Conservation (phyloP, 2,888 invertebrate species). For the Leptinotarsa tumamoca region DNA sequence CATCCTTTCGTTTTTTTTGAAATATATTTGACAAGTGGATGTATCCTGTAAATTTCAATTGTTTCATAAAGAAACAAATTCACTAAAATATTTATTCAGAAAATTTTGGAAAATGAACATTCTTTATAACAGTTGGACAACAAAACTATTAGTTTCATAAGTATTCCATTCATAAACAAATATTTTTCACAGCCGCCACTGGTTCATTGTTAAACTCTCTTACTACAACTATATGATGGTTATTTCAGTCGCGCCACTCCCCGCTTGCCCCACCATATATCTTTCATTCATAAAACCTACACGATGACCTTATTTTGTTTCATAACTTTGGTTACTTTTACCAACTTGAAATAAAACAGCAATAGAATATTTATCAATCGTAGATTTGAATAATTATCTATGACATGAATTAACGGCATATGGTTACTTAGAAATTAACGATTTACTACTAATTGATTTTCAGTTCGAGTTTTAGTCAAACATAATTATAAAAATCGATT, state of each 20-base stretch:
- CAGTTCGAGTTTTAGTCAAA: not conserved
- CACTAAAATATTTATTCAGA: too few species aligned
- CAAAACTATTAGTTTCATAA: too few species aligned
- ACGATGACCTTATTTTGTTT: conserved; percentile 56
- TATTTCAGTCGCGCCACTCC: conserved; percentile 38
- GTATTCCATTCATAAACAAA: not conserved
- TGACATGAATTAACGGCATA: conserved; percentile 20
- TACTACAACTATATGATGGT: conserved; percentile 34
- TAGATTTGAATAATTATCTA: conserved; percentile 37
- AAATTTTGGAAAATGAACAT: too few species aligned
- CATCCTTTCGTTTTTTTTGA: too few species aligned
- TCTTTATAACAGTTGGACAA: too few species aligned
- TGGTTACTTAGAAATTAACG: conserved; percentile 1
- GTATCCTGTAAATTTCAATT: too few species aligned
- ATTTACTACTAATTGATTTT: not conserved
- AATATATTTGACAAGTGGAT: too few species aligned
- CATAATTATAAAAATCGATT: too few species aligned
- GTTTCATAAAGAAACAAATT: too few species aligned
- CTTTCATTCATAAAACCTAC: conserved; percentile 59
- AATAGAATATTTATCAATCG: conserved; percentile 41
- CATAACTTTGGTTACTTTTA: conserved; percentile 45
- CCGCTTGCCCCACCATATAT: conserved; percentile 40
- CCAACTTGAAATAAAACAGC: conserved; percentile 39
- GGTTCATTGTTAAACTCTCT: conserved; percentile 43
- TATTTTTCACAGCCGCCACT: conserved; percentile 27